phyloP scores from a whole-genome alignment of 1,140 invertebrate genomes.

The Eriosoma lanigerum region DNA sequence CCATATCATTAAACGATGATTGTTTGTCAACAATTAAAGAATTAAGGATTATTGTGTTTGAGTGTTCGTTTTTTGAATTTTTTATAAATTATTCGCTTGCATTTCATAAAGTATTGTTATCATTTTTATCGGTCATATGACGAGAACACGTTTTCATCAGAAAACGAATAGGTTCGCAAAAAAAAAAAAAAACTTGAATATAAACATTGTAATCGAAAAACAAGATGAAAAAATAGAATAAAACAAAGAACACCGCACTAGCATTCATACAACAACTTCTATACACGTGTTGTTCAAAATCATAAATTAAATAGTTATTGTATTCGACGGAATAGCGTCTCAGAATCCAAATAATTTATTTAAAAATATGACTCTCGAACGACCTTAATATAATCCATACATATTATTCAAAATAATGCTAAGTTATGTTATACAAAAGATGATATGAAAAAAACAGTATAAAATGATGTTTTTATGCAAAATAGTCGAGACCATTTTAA shows the following conservation, averaged over 20 bases:
- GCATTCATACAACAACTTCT: background rate
- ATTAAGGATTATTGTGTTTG: no score
- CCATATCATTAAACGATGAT: no score
- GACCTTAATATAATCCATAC: constrained; percentile 15
- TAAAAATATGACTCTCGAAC: constrained; percentile 8
- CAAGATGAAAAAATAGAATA: background rate
- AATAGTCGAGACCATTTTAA: background rate
- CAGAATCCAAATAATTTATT: constrained; percentile 9
- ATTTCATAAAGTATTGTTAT: no score
- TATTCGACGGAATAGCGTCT: background rate
- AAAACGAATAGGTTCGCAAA: no score
- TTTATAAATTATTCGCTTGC: no score
- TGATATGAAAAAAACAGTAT: background rate
- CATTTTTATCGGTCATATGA: no score
- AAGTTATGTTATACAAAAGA: background rate
- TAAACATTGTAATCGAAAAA: background rate
- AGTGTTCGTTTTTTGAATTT: no score
- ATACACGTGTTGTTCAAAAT: background rate
- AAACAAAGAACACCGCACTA: background rate
- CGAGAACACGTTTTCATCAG: no score
- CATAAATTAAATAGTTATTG: constrained; percentile 13
- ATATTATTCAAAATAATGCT: no score
- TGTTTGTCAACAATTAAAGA: no score
- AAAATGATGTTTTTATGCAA: background rate
- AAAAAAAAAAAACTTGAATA: background rate